These are phyloP conservation scores for Cyanoderma ruficeps DNA, from an alignment of 2,113 vertebrate genomes.

Conservation along the genomic window DNA sequence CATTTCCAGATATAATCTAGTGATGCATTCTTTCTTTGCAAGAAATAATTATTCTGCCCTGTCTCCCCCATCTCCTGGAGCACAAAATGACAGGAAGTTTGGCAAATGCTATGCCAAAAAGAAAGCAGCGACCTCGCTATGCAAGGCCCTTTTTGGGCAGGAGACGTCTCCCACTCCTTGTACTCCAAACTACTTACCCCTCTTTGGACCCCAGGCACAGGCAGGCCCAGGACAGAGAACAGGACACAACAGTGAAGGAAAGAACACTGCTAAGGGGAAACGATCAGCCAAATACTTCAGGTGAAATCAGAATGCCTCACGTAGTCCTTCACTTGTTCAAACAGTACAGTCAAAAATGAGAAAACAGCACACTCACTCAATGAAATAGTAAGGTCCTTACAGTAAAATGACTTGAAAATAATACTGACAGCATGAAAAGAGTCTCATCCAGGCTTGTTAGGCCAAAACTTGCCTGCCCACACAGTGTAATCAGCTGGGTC, in stretches of 20 bases:
- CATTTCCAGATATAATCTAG: background rate
- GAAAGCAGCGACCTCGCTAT: background rate
- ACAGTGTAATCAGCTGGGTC: accelerated
- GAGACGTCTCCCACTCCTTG: background rate
- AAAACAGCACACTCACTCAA: background rate
- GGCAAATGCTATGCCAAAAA: background rate
- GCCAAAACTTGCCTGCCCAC: background rate
- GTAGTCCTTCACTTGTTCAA: background rate
- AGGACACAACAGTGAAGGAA: background rate
- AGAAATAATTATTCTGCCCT: background rate
- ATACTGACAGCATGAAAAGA: background rate
- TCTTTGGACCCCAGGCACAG: background rate
- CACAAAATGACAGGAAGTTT: background rate
- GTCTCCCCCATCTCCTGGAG: background rate
- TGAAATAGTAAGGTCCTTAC: background rate
- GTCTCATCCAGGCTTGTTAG: background rate
- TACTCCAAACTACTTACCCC: background rate
- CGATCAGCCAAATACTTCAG: background rate
- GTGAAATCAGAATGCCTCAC: background rate
- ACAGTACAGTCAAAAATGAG: background rate
- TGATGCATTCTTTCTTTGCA: background rate
- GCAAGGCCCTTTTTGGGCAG: background rate
- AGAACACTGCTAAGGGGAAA: background rate
- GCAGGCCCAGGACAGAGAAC: background rate
- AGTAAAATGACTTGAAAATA: background rate